Evolutionary conservation across 2,797 vertebrate species (phyloP), one percentile per base, ranked within the genome.

Genomic region (Rhabdophis nuchalis): DNA sequence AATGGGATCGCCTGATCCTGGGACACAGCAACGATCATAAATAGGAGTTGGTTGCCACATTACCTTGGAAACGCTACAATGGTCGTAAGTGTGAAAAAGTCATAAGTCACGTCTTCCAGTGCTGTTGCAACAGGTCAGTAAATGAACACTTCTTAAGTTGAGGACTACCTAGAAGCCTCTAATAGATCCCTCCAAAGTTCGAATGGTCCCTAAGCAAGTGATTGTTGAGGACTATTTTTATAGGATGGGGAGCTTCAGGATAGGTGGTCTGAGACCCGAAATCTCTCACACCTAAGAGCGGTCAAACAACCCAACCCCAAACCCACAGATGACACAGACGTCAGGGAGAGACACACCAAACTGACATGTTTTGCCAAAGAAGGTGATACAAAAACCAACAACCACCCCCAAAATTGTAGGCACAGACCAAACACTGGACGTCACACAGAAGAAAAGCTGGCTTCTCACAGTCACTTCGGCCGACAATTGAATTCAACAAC

Each of bases 381-480:
- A 95, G 90, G 92, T 61, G n/a, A 94, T 95, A 96, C 96, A 95
- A 95, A 96, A 86, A 60, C 7, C 82, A 29, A 10, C n/a, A 41
- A 41, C 25, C 32, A 53, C 50, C 46, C 87, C 5, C n/a, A 41
- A 50, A 41, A 60, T 29, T 36, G 96, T 95, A 1, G 93, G 41
- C 95, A 96, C 95, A 4, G 95, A 95, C 50, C 94, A 95, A 77
- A 96, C 96, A 96, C 94, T 93, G 1, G 94, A 96, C 95, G 1
- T 95, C 77, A 91, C 95, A 96, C 82, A 89, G 96, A 92, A 60
- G 82, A 94, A 95, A 93, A 95, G 96, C 96, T 92, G 85, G 90
- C 23, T 95, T 93, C 92, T 18, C 68, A 96, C 92, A 93, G 93
- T 92, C 95, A 96, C 95, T 94, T 93, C 92, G 88, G 92, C 92